Percentiles rank a stretch among this genome's conserved stretches.
phyloP scores from a whole-genome alignment of 2,113 vertebrate genomes.

The Aspidoscelis tigris region DNA sequence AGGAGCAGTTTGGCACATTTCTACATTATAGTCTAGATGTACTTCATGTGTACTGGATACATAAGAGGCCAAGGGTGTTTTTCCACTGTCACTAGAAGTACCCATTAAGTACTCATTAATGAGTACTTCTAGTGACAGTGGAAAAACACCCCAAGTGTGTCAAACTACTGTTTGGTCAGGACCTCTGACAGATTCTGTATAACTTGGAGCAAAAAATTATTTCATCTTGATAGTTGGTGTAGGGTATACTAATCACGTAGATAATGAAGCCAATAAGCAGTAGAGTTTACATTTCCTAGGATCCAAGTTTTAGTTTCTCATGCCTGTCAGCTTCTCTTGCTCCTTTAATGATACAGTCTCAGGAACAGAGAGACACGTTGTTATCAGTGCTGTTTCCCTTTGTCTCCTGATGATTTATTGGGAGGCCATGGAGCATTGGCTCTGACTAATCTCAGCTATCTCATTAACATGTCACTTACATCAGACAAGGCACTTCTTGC shows the following conservation, averaged over 20 bases:
- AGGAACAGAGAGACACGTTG: not conserved
- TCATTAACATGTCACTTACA: conserved; percentile 48
- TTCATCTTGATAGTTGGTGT: not conserved
- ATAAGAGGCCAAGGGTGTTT: too few species aligned
- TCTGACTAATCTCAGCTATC: conserved; percentile 19
- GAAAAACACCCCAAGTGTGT: not conserved
- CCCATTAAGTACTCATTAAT: too few species aligned
- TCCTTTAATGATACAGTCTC: not conserved
- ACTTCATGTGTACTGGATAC: not conserved
- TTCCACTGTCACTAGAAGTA: too few species aligned
- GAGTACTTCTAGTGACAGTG: too few species aligned
- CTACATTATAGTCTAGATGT: not conserved
- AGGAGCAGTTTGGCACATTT: too few species aligned
- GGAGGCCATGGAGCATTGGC: not conserved
- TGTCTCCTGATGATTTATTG: conserved; percentile 21
- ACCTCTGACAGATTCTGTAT: not conserved
- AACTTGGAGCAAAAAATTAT: not conserved
- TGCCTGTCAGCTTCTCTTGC: not conserved
- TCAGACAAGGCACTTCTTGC: conserved; percentile 48
- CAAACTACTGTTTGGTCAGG: not conserved
- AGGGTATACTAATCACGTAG: not conserved
- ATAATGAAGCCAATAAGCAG: conserved; percentile 7
- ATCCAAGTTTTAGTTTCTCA: conserved; percentile 14
- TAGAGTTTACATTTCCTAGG: not conserved
- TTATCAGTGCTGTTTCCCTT: conserved; percentile 30